Evolutionary conservation across 2,113 vertebrate species (phyloP).

Genomic region (Pterocles burchelli): DNA sequence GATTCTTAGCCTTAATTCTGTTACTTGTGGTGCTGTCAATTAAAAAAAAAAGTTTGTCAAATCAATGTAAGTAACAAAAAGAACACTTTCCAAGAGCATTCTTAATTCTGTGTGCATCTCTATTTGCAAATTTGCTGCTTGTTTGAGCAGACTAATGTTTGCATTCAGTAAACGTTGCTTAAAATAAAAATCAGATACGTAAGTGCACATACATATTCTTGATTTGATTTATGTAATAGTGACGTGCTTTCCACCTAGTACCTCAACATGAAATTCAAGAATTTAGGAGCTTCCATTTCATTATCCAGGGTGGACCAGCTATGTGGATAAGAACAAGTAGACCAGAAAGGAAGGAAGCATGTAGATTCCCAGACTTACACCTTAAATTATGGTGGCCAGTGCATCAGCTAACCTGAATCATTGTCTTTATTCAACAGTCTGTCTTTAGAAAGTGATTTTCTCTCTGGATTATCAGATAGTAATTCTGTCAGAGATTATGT

Average conservation of each 20-base stretch:
- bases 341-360: background rate
- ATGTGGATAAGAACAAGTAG: background rate
- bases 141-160: background rate
- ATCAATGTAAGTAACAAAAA: background rate
- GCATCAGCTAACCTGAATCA: background rate
- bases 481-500: background rate
- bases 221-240: background rate
- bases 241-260: background rate
- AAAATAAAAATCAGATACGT: background rate
- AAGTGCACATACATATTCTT: background rate
- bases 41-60: background rate
- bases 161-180: background rate
- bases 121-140: background rate
- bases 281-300: background rate
- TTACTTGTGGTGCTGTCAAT: accelerated
- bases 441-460: background rate
- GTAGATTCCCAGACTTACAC: background rate
- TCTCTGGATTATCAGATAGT: background rate
- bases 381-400: background rate
- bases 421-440: background rate
- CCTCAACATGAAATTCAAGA: background rate
- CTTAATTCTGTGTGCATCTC: background rate
- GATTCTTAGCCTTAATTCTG: background rate
- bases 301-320: no score
- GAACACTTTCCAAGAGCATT: background rate